These are phyloP conservation scores for Actenoides hombroni DNA, from an alignment of 2,113 vertebrate genomes.

Conservation along the genomic window DNA sequence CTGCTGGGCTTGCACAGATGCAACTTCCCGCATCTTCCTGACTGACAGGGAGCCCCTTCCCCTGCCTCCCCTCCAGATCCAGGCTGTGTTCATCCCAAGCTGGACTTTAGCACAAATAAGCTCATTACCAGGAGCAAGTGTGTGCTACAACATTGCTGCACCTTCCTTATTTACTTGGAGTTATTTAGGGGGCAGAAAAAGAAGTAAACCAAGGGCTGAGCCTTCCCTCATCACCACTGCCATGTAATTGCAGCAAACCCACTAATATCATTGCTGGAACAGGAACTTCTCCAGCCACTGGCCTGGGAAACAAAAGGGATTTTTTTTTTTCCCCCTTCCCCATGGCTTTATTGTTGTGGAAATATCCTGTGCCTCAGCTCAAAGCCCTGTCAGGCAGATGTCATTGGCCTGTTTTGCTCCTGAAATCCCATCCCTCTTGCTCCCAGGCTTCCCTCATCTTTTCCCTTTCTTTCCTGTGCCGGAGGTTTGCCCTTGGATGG, in stretches of 20 bases:
- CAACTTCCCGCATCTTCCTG: not conserved
- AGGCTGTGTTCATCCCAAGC: not conserved
- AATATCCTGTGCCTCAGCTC: not conserved
- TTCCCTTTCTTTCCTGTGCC: not conserved
- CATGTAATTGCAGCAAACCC: not conserved
- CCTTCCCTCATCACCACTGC: not conserved
- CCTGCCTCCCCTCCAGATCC: not conserved
- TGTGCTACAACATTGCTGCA: not conserved
- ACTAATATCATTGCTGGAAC: not conserved
- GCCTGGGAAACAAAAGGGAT: conserved; percentile 34
- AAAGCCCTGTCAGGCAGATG: not conserved
- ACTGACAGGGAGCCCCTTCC: not conserved
- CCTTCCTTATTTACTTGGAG: not conserved
- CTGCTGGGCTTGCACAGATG: not conserved
- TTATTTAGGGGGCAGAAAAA: not conserved
- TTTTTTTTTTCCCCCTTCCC: not conserved
- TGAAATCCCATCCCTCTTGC: not conserved
- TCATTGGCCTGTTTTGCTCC: not conserved
- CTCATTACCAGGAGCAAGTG: not conserved
- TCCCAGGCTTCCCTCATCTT: not conserved
- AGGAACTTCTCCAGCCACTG: conserved; percentile 3
- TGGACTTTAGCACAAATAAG: not conserved
- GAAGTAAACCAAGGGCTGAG: not conserved
- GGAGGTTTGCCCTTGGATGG: not conserved
- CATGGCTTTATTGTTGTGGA: conserved; percentile 23